Base-by-base conservation (phyloP, 2,113 vertebrate species). In the Gallinago undulata region DNA sequence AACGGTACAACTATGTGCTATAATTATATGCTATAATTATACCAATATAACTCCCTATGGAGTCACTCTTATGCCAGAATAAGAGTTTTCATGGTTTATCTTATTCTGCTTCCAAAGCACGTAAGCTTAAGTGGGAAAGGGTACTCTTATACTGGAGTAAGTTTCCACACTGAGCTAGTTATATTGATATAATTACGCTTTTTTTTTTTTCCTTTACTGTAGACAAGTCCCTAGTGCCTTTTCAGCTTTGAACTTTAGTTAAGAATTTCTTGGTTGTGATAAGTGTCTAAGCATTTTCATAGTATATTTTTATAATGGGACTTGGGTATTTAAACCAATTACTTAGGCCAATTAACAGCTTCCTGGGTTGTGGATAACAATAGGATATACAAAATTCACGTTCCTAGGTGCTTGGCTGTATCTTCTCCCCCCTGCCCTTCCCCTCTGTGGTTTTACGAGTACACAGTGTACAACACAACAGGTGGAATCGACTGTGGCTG, bases 191-290 rank as follows among this genome's bases (percentile, higher is more conserved):
- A 96, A 97, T 94, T 94, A 94, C 5, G 70, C 9, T 39, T 39
- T 39, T 35, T 4, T 75, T 89, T 95, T 94, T 95, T 87, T 73
- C 39, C 67, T 94, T 96, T 72, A 28, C 19, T 83, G 63, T 94
- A 94, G 92, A 89, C 86, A 94, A 87, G 84, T 93, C 87, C 37
- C 89, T 70, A 28, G 81, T 87, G 91, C 63, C 70, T 94, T 96
- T 94, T 93, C 45, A 79, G 81, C 91, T 95, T 96, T 96, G 94
- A 96, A 97, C 93, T 96, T 96, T 90, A 97, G 70, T 96, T 96
- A 96, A 95, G 74, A 93, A 95, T 93, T 94, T 96, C 84, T 96
- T 96, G 84, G 89, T 85, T 80, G 78, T 96, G 92, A 28, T 96
- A 94, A 96, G 66, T 91, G 91, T 95, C 79, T 96, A 66, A 90